Conservation (phyloP, 2,113 vertebrate species). For the Carassius carassius region DNA sequence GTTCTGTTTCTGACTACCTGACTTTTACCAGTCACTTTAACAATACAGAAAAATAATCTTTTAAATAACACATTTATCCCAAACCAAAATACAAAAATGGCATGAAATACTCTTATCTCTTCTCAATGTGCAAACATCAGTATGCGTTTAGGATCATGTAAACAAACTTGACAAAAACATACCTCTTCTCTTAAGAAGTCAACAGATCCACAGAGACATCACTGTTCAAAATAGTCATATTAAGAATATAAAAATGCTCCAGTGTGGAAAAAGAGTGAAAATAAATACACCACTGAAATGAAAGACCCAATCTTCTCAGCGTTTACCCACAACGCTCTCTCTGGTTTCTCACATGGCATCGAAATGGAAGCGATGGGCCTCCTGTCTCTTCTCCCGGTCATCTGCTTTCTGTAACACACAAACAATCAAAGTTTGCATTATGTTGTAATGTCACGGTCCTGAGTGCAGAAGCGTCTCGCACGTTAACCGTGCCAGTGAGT, state of each 20-base stretch:
- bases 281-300: slow-evolving; percentile 28
- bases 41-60: not conserved
- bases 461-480: not conserved
- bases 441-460: slow-evolving; percentile 4
- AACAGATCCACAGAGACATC: not conserved
- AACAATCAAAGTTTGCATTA: slow-evolving; percentile 24
- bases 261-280: not conserved
- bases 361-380: slow-evolving; percentile 98
- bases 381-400: slow-evolving; percentile 95
- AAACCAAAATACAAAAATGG: slow-evolving; percentile 20
- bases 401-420: slow-evolving; percentile 94
- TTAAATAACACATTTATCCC: slow-evolving; percentile 5
- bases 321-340: slow-evolving; percentile 46
- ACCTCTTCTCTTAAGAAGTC: not conserved
- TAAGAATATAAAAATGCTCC: slow-evolving; percentile 25
- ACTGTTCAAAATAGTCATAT: not conserved
- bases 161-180: not conserved
- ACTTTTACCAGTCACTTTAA: slow-evolving; percentile 24
- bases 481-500: not conserved
- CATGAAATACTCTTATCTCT: slow-evolving; percentile 22
- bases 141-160: slow-evolving; percentile 8
- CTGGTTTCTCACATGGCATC: slow-evolving; percentile 91
- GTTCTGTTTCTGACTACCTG: slow-evolving; percentile 11
- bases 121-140: not conserved
- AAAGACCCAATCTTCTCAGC: not conserved